Conservation (phyloP, 1,140 invertebrate species). For the Pseudomyrmex dendroicus region DNA sequence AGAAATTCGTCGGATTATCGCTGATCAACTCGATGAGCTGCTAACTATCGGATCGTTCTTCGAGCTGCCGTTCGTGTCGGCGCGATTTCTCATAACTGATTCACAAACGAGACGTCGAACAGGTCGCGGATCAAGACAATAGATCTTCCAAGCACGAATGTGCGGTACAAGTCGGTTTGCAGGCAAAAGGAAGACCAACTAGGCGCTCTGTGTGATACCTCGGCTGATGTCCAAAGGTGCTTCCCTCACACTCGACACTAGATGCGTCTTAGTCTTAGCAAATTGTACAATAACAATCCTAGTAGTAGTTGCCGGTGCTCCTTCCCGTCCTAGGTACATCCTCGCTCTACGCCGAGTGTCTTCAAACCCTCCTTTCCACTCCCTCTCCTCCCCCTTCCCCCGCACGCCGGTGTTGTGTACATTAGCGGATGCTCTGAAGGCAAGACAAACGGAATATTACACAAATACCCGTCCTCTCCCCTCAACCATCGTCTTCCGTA, state of each 20-base stretch:
- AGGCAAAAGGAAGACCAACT: slow-evolving; percentile 69
- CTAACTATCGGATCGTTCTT: neutral
- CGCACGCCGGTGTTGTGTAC: slow-evolving; percentile 81
- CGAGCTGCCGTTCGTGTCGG: neutral
- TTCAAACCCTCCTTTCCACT: slow-evolving; percentile 55
- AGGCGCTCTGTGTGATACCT: slow-evolving; percentile 78
- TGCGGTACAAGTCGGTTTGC: slow-evolving; percentile 69
- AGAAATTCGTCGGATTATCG: slow-evolving; percentile 7
- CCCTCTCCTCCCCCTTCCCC: neutral
- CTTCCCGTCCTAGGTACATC: slow-evolving; percentile 64
- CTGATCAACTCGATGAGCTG: neutral
- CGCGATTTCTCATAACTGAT: neutral
- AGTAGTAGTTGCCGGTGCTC: slow-evolving; percentile 80
- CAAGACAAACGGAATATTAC: slow-evolving; percentile 86
- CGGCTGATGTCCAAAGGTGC: slow-evolving; percentile 85
- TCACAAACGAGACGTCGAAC: too few relatives aligned
- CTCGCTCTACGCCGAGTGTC: slow-evolving; percentile 64
- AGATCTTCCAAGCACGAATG: slow-evolving; percentile 72
- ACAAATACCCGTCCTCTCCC: slow-evolving; percentile 81
- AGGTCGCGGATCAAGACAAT: slow-evolving; percentile 74
- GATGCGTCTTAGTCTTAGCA: slow-evolving; percentile 82
- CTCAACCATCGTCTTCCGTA: slow-evolving; percentile 64
- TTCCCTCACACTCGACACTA: slow-evolving; percentile 78
- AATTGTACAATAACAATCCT: slow-evolving; percentile 86
- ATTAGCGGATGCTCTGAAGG: slow-evolving; percentile 84